Evolutionary conservation across 2,888 invertebrate genomes (phyloP).

Genomic region (Psococerastis gibbosa): DNA sequence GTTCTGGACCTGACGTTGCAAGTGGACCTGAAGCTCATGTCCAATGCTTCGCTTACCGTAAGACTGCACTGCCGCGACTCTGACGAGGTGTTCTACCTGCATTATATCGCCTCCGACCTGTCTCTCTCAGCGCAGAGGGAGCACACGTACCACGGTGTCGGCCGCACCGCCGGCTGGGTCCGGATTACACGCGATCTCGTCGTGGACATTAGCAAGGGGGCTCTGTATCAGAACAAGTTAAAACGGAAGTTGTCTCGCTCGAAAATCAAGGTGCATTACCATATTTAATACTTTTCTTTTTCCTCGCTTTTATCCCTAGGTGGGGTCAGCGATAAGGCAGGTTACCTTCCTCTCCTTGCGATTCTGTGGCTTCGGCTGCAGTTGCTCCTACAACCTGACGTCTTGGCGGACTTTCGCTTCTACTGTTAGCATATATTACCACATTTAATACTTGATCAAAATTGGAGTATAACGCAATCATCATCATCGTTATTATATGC

Average conservation of each 20-base stretch:
- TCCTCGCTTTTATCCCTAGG: too few relatives aligned
- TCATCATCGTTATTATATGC: too few relatives aligned
- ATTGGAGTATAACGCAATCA: too few relatives aligned
- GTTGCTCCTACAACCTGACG: too few relatives aligned
- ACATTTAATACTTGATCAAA: too few relatives aligned
- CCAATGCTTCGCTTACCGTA: constrained; percentile 67
- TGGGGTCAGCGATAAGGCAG: too few relatives aligned
- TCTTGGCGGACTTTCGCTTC: too few relatives aligned
- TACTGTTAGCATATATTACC: too few relatives aligned
- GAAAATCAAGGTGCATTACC: constrained; percentile 55
- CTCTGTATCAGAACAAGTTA: constrained; percentile 45
- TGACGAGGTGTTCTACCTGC: constrained; percentile 57
- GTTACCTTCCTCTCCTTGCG: too few relatives aligned
- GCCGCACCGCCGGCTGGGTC: constrained; percentile 27
- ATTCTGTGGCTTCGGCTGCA: too few relatives aligned
- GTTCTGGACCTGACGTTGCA: constrained; percentile 57
- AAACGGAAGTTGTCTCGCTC: constrained; percentile 48
- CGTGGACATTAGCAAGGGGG: constrained; percentile 81
- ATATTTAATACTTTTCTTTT: too few relatives aligned
- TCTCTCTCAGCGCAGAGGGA: constrained; percentile 42
- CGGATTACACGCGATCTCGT: constrained; percentile 69
- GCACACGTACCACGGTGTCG: constrained; percentile 73
- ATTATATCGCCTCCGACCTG: constrained; percentile 59
- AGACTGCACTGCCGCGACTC: constrained; percentile 59
- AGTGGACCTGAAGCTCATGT: constrained; percentile 39